Conservation (phyloP, 2,888 invertebrate genomes). For the Limnephilus auricula region DNA sequence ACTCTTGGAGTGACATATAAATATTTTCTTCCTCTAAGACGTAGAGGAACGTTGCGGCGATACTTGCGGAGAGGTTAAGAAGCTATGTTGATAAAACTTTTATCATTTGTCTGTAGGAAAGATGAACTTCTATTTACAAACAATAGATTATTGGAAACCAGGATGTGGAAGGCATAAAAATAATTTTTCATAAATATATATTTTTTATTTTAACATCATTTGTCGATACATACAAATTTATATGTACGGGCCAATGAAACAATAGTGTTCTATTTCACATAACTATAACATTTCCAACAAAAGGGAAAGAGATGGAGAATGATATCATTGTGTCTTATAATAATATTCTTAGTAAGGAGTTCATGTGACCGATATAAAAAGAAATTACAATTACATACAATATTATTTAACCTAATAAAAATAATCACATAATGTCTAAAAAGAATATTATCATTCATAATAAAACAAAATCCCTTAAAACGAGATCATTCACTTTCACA, state of each 20-base stretch:
- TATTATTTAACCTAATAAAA: slow-evolving; percentile 72
- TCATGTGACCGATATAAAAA: slow-evolving; percentile 60
- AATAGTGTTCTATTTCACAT: slow-evolving; percentile 56
- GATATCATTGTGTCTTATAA: slow-evolving; percentile 45
- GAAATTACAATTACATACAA: slow-evolving; percentile 54
- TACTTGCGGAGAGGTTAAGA: too few species aligned
- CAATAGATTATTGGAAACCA: background rate
- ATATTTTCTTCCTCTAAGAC: background rate
- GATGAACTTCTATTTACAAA: background rate
- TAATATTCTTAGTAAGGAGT: slow-evolving; percentile 56
- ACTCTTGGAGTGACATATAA: background rate
- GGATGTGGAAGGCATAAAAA: background rate
- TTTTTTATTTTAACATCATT: slow-evolving; percentile 78
- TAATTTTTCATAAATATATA: slow-evolving; percentile 71
- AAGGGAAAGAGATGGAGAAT: slow-evolving; percentile 41
- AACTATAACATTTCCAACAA: slow-evolving; percentile 54
- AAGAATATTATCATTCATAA: slow-evolving; percentile 61
- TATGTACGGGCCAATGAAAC: slow-evolving; percentile 70
- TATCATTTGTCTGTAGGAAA: background rate
- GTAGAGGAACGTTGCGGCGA: too few species aligned
- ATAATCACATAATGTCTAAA: slow-evolving; percentile 72
- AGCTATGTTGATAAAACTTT: background rate
- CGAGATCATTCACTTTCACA: slow-evolving; percentile 76
- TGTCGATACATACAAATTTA: slow-evolving; percentile 79
- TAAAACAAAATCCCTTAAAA: slow-evolving; percentile 76